phyloP scores from a whole-genome alignment of 1,140 invertebrate genomes.

The Luehdorfia chinensis region DNA sequence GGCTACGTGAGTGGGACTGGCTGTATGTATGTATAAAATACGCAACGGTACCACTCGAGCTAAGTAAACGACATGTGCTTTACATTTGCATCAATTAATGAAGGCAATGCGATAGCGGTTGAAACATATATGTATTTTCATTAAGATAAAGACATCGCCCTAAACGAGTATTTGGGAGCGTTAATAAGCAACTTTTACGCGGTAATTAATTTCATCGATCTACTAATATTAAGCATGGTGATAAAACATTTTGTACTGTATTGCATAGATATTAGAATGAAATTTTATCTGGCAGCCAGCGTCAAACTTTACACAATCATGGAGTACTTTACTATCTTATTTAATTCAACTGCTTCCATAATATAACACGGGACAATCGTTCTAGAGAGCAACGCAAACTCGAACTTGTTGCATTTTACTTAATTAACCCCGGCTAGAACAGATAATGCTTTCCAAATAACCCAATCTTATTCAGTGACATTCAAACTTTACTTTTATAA shows the following conservation, averaged over 20 bases:
- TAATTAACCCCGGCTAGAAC: constrained; percentile 69
- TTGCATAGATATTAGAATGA: background rate
- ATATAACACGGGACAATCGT: constrained; percentile 65
- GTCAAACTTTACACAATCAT: constrained; percentile 30
- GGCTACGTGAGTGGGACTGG: too few relatives aligned
- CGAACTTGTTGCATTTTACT: constrained; percentile 72
- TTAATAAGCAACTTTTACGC: constrained; percentile 15
- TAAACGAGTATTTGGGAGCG: constrained; percentile 16
- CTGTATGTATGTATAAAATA: too few relatives aligned
- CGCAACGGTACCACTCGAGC: constrained; percentile 28
- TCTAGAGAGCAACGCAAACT: constrained; percentile 64
- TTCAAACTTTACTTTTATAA: constrained; percentile 15
- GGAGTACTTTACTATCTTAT: constrained; percentile 40
- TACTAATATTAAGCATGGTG: background rate
- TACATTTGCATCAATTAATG: constrained; percentile 42
- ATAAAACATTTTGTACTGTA: constrained; percentile 5
- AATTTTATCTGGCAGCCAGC: constrained; percentile 6
- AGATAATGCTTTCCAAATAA: constrained; percentile 52
- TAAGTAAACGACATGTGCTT: constrained; percentile 44
- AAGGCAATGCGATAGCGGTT: background rate
- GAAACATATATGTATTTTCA: constrained; percentile 15
- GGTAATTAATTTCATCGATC: constrained; percentile 16
- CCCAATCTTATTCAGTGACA: constrained; percentile 41
- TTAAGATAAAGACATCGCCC: constrained; percentile 12
- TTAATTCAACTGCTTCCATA: constrained; percentile 63